Evolutionary conservation across 2,888 invertebrate genomes (phyloP).

Genomic region (Standfussiana lucernea): DNA sequence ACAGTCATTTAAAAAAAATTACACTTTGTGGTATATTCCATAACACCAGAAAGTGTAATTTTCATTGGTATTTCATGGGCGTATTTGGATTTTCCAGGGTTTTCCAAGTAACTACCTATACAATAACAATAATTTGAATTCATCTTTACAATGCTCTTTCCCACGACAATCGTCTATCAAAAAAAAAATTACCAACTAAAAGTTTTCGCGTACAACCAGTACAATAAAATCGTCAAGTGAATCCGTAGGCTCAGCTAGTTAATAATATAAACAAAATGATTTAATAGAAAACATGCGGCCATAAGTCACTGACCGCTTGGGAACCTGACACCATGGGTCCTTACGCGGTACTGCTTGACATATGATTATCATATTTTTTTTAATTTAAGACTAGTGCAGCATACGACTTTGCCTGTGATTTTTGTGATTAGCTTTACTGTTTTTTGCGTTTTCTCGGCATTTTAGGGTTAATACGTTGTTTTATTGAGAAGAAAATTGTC

Average conservation of each 20-base stretch:
- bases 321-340: conserved; percentile 64
- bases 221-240: conserved; percentile 38
- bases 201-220: not conserved
- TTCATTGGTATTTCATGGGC: not conserved
- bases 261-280: conserved; percentile 66
- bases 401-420: not conserved
- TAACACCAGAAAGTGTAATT: too few relatives aligned
- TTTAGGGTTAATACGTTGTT: not conserved
- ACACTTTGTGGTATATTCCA: too few relatives aligned
- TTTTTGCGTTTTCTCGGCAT: too few relatives aligned
- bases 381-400: not conserved
- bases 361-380: conserved; percentile 62
- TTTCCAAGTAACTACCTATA: too few relatives aligned
- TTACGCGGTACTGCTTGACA: conserved; percentile 61
- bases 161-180: not conserved
- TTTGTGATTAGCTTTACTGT: not conserved
- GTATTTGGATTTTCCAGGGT: not conserved
- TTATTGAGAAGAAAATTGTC: not conserved
- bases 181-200: not conserved
- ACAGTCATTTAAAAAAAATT: not conserved
- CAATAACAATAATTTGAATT: too few relatives aligned
- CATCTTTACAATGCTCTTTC: not conserved
- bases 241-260: conserved; percentile 45
- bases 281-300: conserved; percentile 56
- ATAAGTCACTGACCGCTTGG: conserved; percentile 70